Base-by-base conservation (phyloP, 92 coral and sea anemone genomes). In the Heteractis magnifica region DNA sequence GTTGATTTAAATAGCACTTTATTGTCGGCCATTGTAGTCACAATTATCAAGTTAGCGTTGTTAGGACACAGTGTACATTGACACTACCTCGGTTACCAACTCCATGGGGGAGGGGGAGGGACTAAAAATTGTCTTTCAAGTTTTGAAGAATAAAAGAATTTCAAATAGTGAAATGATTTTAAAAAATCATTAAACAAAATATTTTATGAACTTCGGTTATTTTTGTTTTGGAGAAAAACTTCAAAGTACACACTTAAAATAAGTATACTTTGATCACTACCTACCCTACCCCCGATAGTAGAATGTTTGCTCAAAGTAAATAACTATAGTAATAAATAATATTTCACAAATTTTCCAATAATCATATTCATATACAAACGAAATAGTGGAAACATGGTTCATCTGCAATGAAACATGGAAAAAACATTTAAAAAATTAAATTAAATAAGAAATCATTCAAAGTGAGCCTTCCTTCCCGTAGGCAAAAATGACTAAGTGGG, bases 41-140 rank as follows among this genome's bases (percentile, higher is more conserved):
- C 62, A 65, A 80, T 80, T 80, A 80, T 44, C 83, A 49, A 51
- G 52, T 65, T 49, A 44, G 58, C 74, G 84, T 81, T 71, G 84
- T 81, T 81, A 81, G 4, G 84, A 49, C 64, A 65, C 64, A 49
- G 68, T 51, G 21, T 3, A 16, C 16, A 16, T 48, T 65, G 84
- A 81, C 44, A 34, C 76, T 23, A 62, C 77, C 76, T 50, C n/a
- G 18, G 77, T 64, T 13, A 59, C 6, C 7, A 14, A 6, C 53
- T 74, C 3, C 15, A 26, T 15, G 5, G 49, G 86, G 71, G 86
- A 41, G 52, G 72, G 79, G 68, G 18, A 16, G 75, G 75, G 60
- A 59, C 14, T 6, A 23, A 51, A 44, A 49, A 49, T 8, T 68
- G 16, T 12, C 23, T 48, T 68, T 68, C 9, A 48, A 9, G 21